Evolutionary conservation across 2,888 invertebrate genomes (phyloP).

Genomic region (Hydriomena furcata): DNA sequence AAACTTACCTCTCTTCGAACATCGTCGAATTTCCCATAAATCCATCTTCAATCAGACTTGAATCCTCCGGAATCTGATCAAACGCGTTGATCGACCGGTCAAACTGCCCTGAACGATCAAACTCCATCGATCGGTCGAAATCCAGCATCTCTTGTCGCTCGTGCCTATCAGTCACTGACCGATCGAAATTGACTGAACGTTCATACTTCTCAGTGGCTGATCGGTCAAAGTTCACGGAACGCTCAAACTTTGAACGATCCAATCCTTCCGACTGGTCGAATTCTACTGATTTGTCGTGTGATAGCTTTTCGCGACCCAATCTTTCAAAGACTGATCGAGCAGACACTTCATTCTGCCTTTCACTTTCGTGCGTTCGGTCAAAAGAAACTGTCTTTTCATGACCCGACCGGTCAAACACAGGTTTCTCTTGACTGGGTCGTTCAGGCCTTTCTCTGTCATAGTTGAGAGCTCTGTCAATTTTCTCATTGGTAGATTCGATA

Average conservation of each 20-base stretch:
- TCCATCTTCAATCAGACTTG: constrained; percentile 59
- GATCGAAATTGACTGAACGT: constrained; percentile 21
- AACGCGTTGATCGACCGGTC: constrained; percentile 31
- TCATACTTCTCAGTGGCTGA: constrained; percentile 14
- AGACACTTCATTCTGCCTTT: constrained; percentile 18
- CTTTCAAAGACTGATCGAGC: constrained; percentile 1
- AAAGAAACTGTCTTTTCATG: neutral
- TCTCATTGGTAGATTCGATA: constrained; percentile 10
- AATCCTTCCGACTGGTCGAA: constrained; percentile 1
- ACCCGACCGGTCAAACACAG: constrained; percentile 16
- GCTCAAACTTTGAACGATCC: constrained; percentile 7
- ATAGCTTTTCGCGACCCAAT: constrained; percentile 2
- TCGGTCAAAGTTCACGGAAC: constrained; percentile 21
- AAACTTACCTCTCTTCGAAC: constrained; percentile 71
- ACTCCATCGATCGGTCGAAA: constrained; percentile 19
- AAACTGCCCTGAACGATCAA: constrained; percentile 25
- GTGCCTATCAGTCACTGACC: constrained; percentile 14
- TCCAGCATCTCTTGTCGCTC: constrained; percentile 16
- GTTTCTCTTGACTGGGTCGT: constrained; percentile 9
- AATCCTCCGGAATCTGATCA: constrained; percentile 50
- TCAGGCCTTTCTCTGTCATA: constrained; percentile 19
- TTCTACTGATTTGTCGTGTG: neutral
- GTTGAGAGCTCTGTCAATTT: constrained; percentile 17
- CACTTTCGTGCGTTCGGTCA: constrained; percentile 12
- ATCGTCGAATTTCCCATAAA: constrained; percentile 61